Evolutionary conservation across 1,140 invertebrate species (phyloP).

Genomic region (Drosophila orosa): DNA sequence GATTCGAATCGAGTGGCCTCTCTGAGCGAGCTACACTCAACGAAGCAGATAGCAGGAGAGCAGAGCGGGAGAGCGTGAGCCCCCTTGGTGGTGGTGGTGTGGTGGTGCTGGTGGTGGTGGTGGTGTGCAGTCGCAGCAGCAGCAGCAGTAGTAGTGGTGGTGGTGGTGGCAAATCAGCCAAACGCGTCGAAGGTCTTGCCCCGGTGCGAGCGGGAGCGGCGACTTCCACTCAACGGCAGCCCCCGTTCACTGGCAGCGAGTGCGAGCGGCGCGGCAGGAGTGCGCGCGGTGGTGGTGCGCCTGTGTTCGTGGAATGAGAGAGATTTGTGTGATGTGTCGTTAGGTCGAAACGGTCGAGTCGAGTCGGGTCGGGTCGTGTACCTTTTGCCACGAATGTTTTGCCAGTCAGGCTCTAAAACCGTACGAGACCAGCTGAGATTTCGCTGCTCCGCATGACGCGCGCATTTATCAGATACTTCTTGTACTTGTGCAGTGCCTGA

Average conservation of each 20-base stretch:
- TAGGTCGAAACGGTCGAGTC: constrained; percentile 84
- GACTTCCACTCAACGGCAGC: constrained; percentile 70
- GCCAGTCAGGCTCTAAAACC: constrained; percentile 85
- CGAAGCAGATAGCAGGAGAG: constrained; percentile 24
- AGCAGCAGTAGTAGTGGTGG: constrained; percentile 27
- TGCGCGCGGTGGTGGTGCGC: constrained; percentile 9
- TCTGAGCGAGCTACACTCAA: constrained; percentile 49
- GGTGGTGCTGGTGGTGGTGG: constrained; percentile 18
- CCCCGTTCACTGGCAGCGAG: constrained; percentile 1
- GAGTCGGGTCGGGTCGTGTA: constrained; percentile 85
- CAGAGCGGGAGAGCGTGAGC: constrained; percentile 11
- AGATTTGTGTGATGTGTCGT: constrained; percentile 84
- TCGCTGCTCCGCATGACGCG: constrained; percentile 82
- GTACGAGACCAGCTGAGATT: constrained; percentile 84
- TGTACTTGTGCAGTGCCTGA: constrained; percentile 26
- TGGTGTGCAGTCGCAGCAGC: neutral
- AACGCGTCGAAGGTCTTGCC: constrained; percentile 83
- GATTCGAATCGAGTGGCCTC: constrained; percentile 5
- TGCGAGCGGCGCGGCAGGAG: constrained; percentile 47
- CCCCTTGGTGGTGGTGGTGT: constrained; percentile 7
- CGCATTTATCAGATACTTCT: constrained; percentile 62
- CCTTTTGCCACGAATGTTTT: constrained; percentile 85
- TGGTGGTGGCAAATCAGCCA: constrained; percentile 75
- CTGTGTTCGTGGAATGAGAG: constrained; percentile 76
- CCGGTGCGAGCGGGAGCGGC: constrained; percentile 49